Evolutionary conservation across 2,797 vertebrate species (phyloP).

Genomic region (Sus cebifrons): DNA sequence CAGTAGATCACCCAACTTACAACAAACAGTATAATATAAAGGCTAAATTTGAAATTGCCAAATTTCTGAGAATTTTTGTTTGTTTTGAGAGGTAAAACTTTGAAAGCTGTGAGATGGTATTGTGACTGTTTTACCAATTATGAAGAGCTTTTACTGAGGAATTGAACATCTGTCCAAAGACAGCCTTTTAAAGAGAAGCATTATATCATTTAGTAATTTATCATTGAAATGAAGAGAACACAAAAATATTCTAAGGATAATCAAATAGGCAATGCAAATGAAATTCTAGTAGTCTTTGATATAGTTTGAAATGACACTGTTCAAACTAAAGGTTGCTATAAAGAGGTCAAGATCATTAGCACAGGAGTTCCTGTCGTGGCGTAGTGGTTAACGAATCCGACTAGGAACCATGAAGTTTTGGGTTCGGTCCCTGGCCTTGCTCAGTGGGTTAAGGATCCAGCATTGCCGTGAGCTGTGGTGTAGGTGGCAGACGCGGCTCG

Average conservation of each 20-base stretch:
- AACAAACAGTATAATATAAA: background rate
- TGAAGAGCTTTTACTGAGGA: background rate
- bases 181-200: background rate
- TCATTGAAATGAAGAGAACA: slow-evolving; percentile 7
- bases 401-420: too few relatives aligned
- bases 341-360: slow-evolving; percentile 5
- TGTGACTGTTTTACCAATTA: background rate
- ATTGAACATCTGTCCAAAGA: background rate
- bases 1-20: background rate
- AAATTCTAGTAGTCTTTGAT: slow-evolving; percentile 14
- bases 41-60: background rate
- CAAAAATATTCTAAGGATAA: slow-evolving; percentile 21
- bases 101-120: background rate
- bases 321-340: background rate
- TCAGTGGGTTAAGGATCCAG: too few relatives aligned
- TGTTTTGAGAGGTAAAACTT: background rate
- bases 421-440: too few relatives aligned
- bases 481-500: too few relatives aligned
- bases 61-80: background rate
- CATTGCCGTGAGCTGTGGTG: too few relatives aligned
- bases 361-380: background rate
- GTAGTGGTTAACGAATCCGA: too few relatives aligned
- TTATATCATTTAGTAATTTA: background rate
- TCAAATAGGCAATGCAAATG: background rate
- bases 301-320: slow-evolving; percentile 22